Conservation (phyloP, 2,888 invertebrate species). For the Leptodirus hochenwartii region DNA sequence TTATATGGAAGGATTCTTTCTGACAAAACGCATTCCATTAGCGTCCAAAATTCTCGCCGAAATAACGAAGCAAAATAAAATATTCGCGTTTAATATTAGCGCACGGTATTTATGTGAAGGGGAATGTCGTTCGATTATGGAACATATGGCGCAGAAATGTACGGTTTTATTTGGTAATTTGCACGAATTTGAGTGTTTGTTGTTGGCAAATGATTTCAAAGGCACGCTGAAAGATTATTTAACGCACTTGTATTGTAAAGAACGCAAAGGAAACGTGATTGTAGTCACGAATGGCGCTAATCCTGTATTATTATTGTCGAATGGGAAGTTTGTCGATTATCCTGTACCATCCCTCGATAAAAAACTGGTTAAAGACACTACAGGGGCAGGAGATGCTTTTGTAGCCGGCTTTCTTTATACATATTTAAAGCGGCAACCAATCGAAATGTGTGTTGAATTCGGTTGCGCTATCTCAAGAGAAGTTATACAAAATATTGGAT, state of each 20-base stretch:
- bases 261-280: slow-evolving; percentile 29
- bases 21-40: slow-evolving; percentile 30
- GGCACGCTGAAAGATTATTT: slow-evolving; percentile 4
- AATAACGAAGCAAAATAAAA: slow-evolving; percentile 17
- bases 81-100: slow-evolving; percentile 33
- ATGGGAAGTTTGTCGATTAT: slow-evolving; percentile 14
- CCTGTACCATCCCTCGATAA: slow-evolving; percentile 25
- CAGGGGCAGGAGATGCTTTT: slow-evolving; percentile 42
- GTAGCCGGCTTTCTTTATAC: slow-evolving; percentile 37
- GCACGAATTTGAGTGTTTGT: slow-evolving; percentile 30
- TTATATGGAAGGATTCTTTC: slow-evolving; percentile 39
- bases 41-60: slow-evolving; percentile 26
- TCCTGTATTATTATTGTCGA: slow-evolving; percentile 30
- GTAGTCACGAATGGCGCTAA: slow-evolving; percentile 43
- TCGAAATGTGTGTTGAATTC: slow-evolving; percentile 27
- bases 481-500: slow-evolving; percentile 32
- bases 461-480: slow-evolving; percentile 28
- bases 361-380: slow-evolving; percentile 32
- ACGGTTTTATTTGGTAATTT: slow-evolving; percentile 37
- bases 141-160: slow-evolving; percentile 27
- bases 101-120: slow-evolving; percentile 32
- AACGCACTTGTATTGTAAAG: background rate
- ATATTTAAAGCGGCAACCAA: slow-evolving; percentile 23
- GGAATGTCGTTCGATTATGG: slow-evolving; percentile 25
- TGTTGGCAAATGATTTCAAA: background rate